A percentile compares a stretch with the other conserved stretches of the same genome.
Evolutionary conservation across 2,888 invertebrate genomes (phyloP).

Genomic region (Thecophora atra): DNA sequence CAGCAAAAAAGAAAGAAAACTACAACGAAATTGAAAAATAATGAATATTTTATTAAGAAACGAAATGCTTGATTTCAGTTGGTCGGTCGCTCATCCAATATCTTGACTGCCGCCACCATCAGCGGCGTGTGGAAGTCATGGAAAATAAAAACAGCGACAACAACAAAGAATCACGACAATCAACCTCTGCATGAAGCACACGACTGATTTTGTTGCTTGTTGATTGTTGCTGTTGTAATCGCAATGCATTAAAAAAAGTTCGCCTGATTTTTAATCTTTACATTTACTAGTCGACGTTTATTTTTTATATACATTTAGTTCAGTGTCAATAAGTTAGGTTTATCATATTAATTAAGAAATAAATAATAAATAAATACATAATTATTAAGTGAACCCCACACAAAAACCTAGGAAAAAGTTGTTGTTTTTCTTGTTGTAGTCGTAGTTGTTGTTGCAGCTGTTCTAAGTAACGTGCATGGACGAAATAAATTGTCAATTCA

Average conservation of each 20-base stretch:
- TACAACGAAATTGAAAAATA: background rate
- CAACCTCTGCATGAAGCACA: background rate
- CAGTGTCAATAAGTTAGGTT: constrained; percentile 5
- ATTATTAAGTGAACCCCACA: background rate
- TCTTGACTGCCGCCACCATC: background rate
- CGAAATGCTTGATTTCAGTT: background rate
- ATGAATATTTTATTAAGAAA: background rate
- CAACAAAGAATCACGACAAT: background rate
- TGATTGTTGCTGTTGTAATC: background rate
- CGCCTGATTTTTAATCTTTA: background rate
- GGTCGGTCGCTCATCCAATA: too few species aligned
- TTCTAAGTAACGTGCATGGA: background rate
- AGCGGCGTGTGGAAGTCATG: background rate
- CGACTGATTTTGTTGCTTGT: background rate
- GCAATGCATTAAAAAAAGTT: constrained; percentile 1
- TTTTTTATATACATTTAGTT: constrained; percentile 7
- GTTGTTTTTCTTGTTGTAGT: too few species aligned
- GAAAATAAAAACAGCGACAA: constrained; percentile 9
- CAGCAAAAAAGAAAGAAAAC: background rate
- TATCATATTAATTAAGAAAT: constrained; percentile 1
- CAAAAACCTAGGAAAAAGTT: background rate
- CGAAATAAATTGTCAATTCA: constrained; percentile 13
- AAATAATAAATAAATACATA: background rate
- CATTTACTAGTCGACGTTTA: background rate
- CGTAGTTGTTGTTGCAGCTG: background rate